Base-by-base conservation (phyloP, 2,888 invertebrate species). In the Cryptus viduatorius region DNA sequence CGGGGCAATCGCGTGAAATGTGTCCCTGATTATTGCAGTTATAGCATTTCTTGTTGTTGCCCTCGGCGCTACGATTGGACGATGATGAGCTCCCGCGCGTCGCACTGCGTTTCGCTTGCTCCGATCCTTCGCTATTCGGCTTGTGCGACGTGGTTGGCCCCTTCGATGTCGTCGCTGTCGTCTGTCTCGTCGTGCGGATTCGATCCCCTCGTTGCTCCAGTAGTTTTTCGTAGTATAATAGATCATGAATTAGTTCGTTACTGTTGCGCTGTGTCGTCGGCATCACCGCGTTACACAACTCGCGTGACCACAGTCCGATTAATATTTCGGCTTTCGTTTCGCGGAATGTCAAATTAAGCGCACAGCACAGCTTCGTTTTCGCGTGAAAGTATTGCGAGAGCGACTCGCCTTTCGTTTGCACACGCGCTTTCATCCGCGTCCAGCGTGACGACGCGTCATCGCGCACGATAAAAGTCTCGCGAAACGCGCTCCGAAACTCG, bases 1-100 rank as follows among this genome's bases (percentile, higher is more conserved):
- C 56, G 0, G 68, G 44, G 5, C 80, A 80, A 12, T 80, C 46
- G 3, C 59, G 19, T 0, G n/a, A 4, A 1, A 73, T 5, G 14
- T 75, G 80, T 0, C 80, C 75, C 3, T 59, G 31, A 2, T 67
- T 61, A 0, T 12, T 10, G 1, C 76, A 76, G 5, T 67, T 65
- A 7, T 42, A 56, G 5, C 76, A 76, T 0, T 4, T 46, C 37
- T 8, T 37, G 0, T 0, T 61, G 46, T 19, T 79, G 50, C 50
- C 1, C 16, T n/a, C n/a, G 16, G 50, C 1, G 3, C 10, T 7
- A 10, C 24, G 56, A 8, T 3, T 24, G 2, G 19, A 19, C 56
- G 56, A 12, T 1, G 48, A n/a, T n/a, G 12, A 14, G 4, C 2
- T 56, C 3, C 12, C 3, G 24, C 12, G 1, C 24, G 56, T 4